phyloP scores from a whole-genome alignment of 2,113 vertebrate species.

The Cranoglanis bouderius region DNA sequence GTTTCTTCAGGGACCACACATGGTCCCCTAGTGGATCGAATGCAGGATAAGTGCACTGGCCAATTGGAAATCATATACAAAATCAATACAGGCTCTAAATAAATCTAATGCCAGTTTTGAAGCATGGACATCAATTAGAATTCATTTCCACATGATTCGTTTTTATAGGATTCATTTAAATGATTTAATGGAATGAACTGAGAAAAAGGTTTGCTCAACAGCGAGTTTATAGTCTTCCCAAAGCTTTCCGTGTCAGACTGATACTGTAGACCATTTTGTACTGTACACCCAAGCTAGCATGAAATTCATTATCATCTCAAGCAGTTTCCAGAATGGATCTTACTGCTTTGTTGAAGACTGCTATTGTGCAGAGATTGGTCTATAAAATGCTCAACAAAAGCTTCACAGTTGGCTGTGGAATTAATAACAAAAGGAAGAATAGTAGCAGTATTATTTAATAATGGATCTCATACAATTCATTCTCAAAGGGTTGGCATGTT shows the following conservation, averaged over 20 bases:
- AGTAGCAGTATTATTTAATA: neutral
- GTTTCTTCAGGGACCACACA: conserved; percentile 68
- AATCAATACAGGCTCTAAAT: conserved; percentile 49
- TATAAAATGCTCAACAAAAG: neutral
- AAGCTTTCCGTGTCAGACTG: neutral
- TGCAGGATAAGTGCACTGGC: conserved; percentile 28
- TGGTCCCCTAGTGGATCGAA: conserved; percentile 48
- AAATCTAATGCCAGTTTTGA: conserved; percentile 17
- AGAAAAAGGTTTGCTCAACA: neutral
- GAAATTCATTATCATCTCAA: neutral
- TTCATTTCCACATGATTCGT: neutral
- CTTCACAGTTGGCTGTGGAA: neutral
- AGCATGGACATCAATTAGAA: conserved; percentile 8
- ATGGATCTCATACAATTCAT: neutral
- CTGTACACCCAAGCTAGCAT: neutral
- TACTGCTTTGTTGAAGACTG: neutral
- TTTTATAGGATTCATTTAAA: too few species aligned
- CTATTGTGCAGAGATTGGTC: neutral
- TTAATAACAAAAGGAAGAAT: neutral
- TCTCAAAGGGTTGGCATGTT: neutral
- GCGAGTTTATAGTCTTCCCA: neutral
- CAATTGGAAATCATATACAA: conserved; percentile 48
- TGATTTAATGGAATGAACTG: neutral
- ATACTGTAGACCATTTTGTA: neutral
- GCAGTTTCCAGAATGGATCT: neutral